Evolutionary conservation across 2,888 invertebrate species (phyloP), one percentile per base, ranked within the genome.

Genomic region (Machimus rusticus): DNA sequence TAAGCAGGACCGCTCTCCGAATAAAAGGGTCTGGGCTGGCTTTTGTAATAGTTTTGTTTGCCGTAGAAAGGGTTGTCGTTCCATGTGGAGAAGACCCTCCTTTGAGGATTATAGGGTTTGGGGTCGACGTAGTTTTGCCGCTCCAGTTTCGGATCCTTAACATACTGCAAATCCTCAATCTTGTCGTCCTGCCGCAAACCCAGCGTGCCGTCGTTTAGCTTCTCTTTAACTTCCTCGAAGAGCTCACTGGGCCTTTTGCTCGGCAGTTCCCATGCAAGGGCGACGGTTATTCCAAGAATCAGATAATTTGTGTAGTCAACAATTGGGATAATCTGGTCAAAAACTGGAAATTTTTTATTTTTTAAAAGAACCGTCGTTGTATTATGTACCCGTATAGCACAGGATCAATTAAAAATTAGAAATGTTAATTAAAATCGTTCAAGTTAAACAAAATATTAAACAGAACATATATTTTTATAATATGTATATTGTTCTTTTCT

Each of bases 221-320:
- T 91, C 14, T 90, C 89, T 12, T 89, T 87, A 1, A 92, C 86
- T 87, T 92, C 91, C 23, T 91, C 90, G 0, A 92, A 86, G 37
- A 91, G 90, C 89, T 92, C 92, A 88, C 92, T 92, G 5, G 93
- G 92, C 4, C 93, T 95, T 88, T 95, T 94, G 89, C 95, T 95
- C 0, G 97, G 97, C 74, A 97, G 91, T 90, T 96, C 95, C 94
- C 95, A 97, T 2, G 97, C 96, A 90, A 97, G 92, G 0, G 96
- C 96, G 0, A 96, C 96, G 0, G 96, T 97, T 81, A 95, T 94
- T 0, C 96, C 96, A 90, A 95, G 93, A 12, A 96, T 94, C 88
- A 96, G 94, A 87, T 92, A 92, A 89, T 93, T 92, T 4, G 92
- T 92, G 66, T 90, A 91, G 88, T 92, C 93, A n/a, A 92, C 92